Base-by-base conservation (phyloP, 2,888 invertebrate genomes). In the Pyrrhia umbra region DNA sequence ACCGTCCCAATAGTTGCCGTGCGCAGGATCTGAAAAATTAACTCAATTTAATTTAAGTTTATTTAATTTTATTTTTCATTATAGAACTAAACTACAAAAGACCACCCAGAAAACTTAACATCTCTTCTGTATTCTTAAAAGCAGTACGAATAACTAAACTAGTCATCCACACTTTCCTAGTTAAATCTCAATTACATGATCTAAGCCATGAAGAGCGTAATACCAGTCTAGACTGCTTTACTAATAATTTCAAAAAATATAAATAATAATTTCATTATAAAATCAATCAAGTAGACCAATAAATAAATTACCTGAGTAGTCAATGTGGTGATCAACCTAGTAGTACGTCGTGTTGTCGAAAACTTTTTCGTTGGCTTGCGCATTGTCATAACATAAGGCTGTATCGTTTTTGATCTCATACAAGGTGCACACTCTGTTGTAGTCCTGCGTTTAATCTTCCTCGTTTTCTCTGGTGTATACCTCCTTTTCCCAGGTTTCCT, bases 381-480 rank as follows among this genome's bases (percentile, higher is more conserved):
- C n/a, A n/a, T 0, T 13, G 34, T n/a, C n/a, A 2, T n/a, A 5
- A 13, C n/a, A 34, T 34, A n/a, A 13, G 9, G 15, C 10, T 18
- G 2, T 13, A 16, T 5, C 0, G 5, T 4, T 10, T 0, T 45
- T 0, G 6, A 2, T 46, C 23, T 57, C 13, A 1, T 18, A 13
- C 68, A 68, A 8, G 68, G 62, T 0, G 15, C 52, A 43, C 51
- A 42, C 4, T 18, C 18, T 3, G 21, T 10, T 2, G 47, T 25
- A 8, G 51, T 23, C 51, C 37, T 50, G 21, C 30, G 65, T 70
- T 27, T 52, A 9, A 21, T 39, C 0, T 0, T 45, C 16, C 39
- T 57, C 0, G 60, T 59, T 25, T 58, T 42, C 18, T 68, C 15
- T 13, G 82, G 78, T 0, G 84, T 84, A 39, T 86, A 87, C 27